Evolutionary conservation across 2,113 vertebrate species (phyloP).

Genomic region (Leptosomus discolor): DNA sequence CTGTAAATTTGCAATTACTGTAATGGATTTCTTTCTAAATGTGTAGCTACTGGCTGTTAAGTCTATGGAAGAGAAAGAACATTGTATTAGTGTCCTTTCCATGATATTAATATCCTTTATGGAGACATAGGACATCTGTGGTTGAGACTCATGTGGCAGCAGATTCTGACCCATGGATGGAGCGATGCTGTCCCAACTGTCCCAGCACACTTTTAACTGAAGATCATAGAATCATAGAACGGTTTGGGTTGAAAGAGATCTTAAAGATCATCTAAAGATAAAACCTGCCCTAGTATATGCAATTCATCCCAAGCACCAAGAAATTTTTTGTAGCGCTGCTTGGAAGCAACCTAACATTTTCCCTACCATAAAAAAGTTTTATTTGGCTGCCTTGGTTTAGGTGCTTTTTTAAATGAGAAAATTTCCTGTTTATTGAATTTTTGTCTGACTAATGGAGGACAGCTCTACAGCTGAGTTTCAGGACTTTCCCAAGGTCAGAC

Average conservation of each 20-base stretch:
- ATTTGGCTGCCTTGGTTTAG: neutral
- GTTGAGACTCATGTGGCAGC: neutral
- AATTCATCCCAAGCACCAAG: neutral
- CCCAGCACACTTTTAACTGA: neutral
- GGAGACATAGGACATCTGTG: neutral
- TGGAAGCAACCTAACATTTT: neutral
- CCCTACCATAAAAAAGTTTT: neutral
- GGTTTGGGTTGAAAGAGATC: too few relatives aligned
- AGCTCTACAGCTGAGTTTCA: constrained; percentile 4
- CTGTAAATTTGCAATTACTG: neutral
- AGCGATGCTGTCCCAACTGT: neutral
- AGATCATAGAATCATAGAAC: too few relatives aligned
- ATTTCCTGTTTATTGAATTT: constrained; percentile 58
- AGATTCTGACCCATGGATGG: neutral
- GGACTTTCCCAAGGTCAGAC: constrained; percentile 13
- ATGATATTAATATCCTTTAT: neutral
- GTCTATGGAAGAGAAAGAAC: neutral
- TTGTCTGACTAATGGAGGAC: constrained; percentile 15
- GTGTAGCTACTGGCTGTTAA: neutral
- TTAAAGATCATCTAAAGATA: too few relatives aligned
- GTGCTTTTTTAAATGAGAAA: constrained; percentile 57
- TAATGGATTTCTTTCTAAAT: neutral
- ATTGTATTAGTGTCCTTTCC: neutral
- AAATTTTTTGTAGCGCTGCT: neutral
- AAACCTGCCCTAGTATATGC: neutral